Evolutionary conservation across 2,888 invertebrate genomes (phyloP), one percentile per base, ranked within the genome.

Genomic region (Apocheima hispidaria): DNA sequence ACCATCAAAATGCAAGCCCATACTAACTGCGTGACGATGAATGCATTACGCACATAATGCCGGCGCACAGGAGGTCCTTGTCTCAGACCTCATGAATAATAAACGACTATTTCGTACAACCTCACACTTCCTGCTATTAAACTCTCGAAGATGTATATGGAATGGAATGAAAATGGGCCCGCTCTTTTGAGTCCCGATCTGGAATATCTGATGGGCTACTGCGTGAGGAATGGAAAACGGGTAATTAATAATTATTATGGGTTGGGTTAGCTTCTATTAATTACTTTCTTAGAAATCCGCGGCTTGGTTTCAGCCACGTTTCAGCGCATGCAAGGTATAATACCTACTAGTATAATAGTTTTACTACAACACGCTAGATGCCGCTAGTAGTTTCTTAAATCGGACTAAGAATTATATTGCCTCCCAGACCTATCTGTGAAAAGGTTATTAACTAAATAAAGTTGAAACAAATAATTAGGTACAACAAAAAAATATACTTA

Each of bases 301-400:
- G n/a, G n/a, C n/a, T n/a, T n/a, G n/a, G n/a, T n/a, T n/a, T n/a
- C 2, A 43, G 21, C 4, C 4, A n/a, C 4, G 2, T 5, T n/a
- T 2, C 7, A 21, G 6, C 23, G 5, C 41, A 16, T 12, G 9
- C 20, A 4, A 23, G 23, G 23, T 23, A 23, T 23, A 23, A 23
- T 4, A 23, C 23, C 23, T 23, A n/a, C n/a, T n/a, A n/a, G n/a
- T n/a, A 4, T 10, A 14, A 4, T 21, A 36, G 43, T 60, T 46
- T 16, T 2, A 60, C 80, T 75, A 82, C 56, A 77, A 60, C 46
- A 64, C 53, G 62, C 60, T 18, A 81, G 82, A 74, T 75, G 76
- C 68, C 77, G 70, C 28, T 49, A 66, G 41, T 30, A 40, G 41
- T n/a, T 10, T 4, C 23, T 18, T 10, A n/a, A n/a, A n/a, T n/a